Evolutionary conservation across 2,888 invertebrate genomes (phyloP).

Genomic region (Uloborus plumipes): DNA sequence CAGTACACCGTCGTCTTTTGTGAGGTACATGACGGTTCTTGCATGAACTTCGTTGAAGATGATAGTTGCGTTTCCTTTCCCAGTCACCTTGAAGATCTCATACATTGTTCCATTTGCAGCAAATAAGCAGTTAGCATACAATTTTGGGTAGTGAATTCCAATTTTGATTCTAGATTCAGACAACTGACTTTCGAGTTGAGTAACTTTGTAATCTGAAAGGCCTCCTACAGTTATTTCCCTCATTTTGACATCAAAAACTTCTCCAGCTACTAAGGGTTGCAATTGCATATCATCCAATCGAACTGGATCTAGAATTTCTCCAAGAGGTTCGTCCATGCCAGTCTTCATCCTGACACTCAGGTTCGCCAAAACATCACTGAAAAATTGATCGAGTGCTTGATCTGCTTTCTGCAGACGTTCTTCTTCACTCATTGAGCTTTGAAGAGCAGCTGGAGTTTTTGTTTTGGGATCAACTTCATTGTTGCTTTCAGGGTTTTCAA

Average conservation of each 20-base stretch:
- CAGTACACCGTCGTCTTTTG: constrained; percentile 65
- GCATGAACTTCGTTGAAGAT: constrained; percentile 66
- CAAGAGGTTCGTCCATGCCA: constrained; percentile 61
- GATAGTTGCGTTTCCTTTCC: constrained; percentile 65
- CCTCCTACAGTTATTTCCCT: constrained; percentile 62
- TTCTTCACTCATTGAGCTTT: constrained; percentile 37
- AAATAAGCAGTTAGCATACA: constrained; percentile 63
- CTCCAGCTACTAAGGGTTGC: constrained; percentile 65
- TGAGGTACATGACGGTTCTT: constrained; percentile 67
- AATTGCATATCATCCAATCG: constrained; percentile 62
- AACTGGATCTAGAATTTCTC: constrained; percentile 66
- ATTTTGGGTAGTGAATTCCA: constrained; percentile 64
- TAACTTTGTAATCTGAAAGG: constrained; percentile 63
- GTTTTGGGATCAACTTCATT: constrained; percentile 35
- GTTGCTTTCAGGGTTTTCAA: neutral
- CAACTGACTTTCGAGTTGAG: constrained; percentile 63
- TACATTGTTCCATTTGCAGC: constrained; percentile 66
- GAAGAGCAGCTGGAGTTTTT: constrained; percentile 21
- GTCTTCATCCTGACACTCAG: constrained; percentile 58
- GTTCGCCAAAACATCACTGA: constrained; percentile 41
- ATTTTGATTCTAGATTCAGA: constrained; percentile 65
- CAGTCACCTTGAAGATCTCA: constrained; percentile 66
- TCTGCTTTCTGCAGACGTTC: constrained; percentile 55
- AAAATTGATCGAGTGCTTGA: constrained; percentile 37
- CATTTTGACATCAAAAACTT: constrained; percentile 65